These are phyloP conservation scores for Panagrolaimus sp. DNA, from an alignment of 1,140 invertebrate genomes.

Conservation along the genomic window DNA sequence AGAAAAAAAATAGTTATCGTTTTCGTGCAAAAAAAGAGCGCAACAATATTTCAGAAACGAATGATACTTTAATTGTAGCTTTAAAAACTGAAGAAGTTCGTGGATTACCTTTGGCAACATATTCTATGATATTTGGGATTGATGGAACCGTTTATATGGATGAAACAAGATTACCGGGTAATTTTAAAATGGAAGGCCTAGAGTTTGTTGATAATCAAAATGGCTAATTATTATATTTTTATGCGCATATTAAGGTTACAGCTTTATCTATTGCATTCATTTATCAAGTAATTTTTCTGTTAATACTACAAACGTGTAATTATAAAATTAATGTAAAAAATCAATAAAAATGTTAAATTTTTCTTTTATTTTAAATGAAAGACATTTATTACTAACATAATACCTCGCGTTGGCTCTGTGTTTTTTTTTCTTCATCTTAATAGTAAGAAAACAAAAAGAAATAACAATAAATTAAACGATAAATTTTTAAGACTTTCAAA, in stretches of 20 bases:
- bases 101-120: constrained; percentile 75
- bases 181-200: constrained; percentile 91
- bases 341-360: too few relatives aligned
- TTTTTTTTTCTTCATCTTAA: too few relatives aligned
- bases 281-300: too few relatives aligned
- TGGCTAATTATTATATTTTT: background rate
- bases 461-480: too few relatives aligned
- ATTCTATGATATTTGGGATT: constrained; percentile 78
- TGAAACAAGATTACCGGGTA: constrained; percentile 70
- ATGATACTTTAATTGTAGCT: constrained; percentile 81
- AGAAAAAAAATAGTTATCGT: background rate
- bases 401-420: too few relatives aligned
- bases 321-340: too few relatives aligned
- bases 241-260: too few relatives aligned
- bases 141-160: constrained; percentile 74
- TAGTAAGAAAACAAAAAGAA: too few relatives aligned
- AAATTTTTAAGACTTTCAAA: background rate
- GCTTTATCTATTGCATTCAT: too few relatives aligned
- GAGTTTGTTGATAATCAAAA: constrained; percentile 74
- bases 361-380: too few relatives aligned
- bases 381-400: too few relatives aligned
- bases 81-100: constrained; percentile 86
- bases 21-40: background rate
- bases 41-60: constrained; percentile 62
- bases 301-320: too few relatives aligned